Evolutionary conservation across 2,113 vertebrate genomes (phyloP).

Genomic region (Nyctereutes procyonoides): DNA sequence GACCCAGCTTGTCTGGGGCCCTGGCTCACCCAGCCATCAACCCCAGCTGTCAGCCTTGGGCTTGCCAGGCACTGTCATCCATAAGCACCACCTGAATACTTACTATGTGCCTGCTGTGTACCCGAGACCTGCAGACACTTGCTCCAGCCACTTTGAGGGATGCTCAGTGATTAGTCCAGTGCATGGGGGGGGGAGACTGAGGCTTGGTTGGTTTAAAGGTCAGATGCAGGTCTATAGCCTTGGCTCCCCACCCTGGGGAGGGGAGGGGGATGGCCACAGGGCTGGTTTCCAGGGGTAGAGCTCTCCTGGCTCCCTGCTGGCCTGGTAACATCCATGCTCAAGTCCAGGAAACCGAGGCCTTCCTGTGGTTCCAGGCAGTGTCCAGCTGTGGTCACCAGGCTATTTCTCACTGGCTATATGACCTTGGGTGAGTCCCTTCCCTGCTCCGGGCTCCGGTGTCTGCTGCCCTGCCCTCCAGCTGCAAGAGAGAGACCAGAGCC

Average conservation of each 20-base stretch:
- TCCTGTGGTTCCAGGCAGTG: neutral
- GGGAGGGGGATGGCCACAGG: neutral
- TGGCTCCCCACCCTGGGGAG: neutral
- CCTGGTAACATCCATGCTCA: neutral
- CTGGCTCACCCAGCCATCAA: neutral
- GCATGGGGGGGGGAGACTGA: neutral
- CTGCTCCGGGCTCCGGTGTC: neutral
- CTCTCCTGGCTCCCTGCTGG: neutral
- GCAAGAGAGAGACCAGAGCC: neutral
- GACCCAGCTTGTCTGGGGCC: neutral
- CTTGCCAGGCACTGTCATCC: fast-evolving
- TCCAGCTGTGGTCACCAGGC: too few species aligned
- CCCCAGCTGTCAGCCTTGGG: fast-evolving
- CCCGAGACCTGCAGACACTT: neutral
- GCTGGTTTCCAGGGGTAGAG: fast-evolving
- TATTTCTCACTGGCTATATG: neutral
- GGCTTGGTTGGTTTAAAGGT: neutral
- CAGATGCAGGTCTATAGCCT: neutral
- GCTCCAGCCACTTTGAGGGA: neutral
- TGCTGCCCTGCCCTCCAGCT: neutral
- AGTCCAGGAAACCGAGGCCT: neutral
- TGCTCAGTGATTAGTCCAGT: neutral
- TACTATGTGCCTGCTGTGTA: fast-evolving
- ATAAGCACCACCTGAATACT: neutral
- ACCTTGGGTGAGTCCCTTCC: neutral